Evolutionary conservation across 1,140 invertebrate genomes (phyloP).

Genomic region (Macrosteles quadrilineatus): DNA sequence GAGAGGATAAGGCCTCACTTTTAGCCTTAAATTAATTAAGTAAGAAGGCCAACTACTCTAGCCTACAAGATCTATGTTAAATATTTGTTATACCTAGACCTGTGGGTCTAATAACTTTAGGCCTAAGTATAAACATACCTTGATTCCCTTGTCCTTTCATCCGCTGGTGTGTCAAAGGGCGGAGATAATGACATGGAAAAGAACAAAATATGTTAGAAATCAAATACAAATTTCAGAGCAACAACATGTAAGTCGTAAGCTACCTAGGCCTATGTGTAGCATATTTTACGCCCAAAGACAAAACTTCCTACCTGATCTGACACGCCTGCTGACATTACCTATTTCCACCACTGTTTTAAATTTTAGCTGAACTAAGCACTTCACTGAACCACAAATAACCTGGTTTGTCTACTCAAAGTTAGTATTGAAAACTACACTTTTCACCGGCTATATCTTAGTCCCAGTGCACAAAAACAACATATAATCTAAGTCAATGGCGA

Average conservation of each 20-base stretch:
- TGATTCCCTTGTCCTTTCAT: constrained; percentile 89
- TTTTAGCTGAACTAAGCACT: background rate
- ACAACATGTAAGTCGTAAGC: too few relatives aligned
- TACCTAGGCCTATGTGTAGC: too few relatives aligned
- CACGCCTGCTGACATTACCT: constrained; percentile 53
- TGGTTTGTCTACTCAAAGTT: background rate
- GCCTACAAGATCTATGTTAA: too few relatives aligned
- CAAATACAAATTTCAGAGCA: background rate
- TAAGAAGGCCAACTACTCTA: too few relatives aligned
- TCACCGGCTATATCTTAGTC: constrained; percentile 33
- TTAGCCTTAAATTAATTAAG: too few relatives aligned
- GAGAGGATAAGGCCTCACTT: too few relatives aligned
- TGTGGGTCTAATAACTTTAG: too few relatives aligned
- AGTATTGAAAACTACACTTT: constrained; percentile 26
- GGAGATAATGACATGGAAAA: constrained; percentile 42
- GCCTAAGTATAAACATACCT: too few relatives aligned
- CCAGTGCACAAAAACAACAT: constrained; percentile 31
- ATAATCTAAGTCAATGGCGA: constrained; percentile 26
- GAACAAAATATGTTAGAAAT: constrained; percentile 1
- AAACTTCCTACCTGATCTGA: constrained; percentile 49
- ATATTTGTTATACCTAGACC: too few relatives aligned
- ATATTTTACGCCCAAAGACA: constrained; percentile 35
- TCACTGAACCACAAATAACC: constrained; percentile 21
- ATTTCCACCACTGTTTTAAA: constrained; percentile 33
- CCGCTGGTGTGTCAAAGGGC: constrained; percentile 60